phyloP scores from a whole-genome alignment of 1,140 invertebrate species.

The Dysdera silvatica region DNA sequence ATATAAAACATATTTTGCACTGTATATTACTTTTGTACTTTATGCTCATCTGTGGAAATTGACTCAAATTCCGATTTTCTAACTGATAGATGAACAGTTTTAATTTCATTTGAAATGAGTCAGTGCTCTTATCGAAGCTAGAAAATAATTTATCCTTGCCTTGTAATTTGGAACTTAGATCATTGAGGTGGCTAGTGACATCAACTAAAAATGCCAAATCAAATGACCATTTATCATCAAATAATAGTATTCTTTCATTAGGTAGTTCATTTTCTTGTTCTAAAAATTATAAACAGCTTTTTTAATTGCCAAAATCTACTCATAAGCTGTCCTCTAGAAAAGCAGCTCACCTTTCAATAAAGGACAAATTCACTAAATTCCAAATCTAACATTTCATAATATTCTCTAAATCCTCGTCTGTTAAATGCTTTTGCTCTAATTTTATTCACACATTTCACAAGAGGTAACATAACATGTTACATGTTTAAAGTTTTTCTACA shows the following conservation, averaged over 20 bases:
- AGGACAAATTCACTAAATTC: not conserved
- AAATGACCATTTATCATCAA: not conserved
- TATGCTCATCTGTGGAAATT: not conserved
- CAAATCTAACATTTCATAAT: not conserved
- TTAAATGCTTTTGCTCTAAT: not conserved
- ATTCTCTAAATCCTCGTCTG: not conserved
- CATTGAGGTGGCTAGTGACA: too few species aligned
- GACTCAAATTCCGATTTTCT: not conserved
- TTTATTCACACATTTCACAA: too few species aligned
- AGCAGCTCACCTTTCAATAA: not conserved
- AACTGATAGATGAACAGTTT: conserved; percentile 2
- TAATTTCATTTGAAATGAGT: conserved; percentile 6
- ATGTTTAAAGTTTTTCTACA: too few species aligned
- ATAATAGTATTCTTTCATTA: too few species aligned
- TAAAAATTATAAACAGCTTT: too few species aligned
- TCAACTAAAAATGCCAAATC: conserved; percentile 4
- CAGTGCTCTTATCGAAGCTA: not conserved
- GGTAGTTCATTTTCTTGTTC: too few species aligned
- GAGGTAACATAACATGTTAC: too few species aligned
- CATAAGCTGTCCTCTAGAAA: not conserved
- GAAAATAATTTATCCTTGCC: not conserved
- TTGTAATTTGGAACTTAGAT: conserved; percentile 2
- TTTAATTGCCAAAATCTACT: too few species aligned
- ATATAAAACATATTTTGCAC: too few species aligned
- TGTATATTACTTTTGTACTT: too few species aligned